Evolutionary conservation across 1,140 invertebrate species (phyloP), one percentile per base, ranked within the genome.

Genomic region (Eubasilissa regina): DNA sequence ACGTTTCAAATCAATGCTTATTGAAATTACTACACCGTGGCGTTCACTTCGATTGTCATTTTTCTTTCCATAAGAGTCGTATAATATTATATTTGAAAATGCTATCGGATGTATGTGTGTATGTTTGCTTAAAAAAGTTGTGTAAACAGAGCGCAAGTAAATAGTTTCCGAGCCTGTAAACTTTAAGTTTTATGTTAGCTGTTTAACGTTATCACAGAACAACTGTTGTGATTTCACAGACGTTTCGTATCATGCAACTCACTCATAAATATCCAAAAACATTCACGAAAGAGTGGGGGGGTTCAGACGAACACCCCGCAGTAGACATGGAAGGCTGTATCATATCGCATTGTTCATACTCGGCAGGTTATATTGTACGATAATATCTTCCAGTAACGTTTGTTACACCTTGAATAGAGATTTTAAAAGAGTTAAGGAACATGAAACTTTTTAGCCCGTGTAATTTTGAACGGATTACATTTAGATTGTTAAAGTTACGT

Each of bases 171-270:
- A 12, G 35, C 12, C 17, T 1, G 51, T 66, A 77, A 77, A 68
- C 62, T 44, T 53, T 25, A 55, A 66, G 48, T 56, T 77, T 77
- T 68, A 77, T 77, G 17, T 62, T 10, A 25, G 9, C 55, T 73
- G 55, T 53, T 58, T 58, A 64, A 13, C 75, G 73, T 77, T 82
- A 82, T 82, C 80, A 72, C 56, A 21, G 53, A 77, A 79, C 66
- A 79, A 75, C 80, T 82, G 78, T 79, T 82, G 64, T 82, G 77
- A 82, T 73, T 82, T 82, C 77, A 76, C 78, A 79, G 77, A 79
- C 76, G 78, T 64, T 81, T 78, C 13, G 51, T 47, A 75, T 55
- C 80, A 81, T 82, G 80, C 77, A 70, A 79, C 70, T 45, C 45
- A 43, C 58, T 70, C 72, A 78, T 81, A 78, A 81, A 81, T 81